phyloP scores from a whole-genome alignment of 2,888 invertebrate species.

The Cephonodes hylas region DNA sequence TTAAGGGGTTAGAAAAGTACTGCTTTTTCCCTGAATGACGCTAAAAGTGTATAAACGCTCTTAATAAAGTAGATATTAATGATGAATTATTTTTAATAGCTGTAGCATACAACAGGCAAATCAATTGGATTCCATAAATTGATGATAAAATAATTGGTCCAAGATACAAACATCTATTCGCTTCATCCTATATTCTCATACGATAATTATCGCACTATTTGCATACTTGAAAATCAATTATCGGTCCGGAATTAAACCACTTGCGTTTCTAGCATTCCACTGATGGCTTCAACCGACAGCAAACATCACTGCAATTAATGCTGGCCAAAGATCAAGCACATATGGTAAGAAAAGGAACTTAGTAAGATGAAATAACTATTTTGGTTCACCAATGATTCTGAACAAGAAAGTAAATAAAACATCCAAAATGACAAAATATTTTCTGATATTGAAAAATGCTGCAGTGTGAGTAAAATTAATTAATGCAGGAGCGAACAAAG shows the following conservation, averaged over 20 bases:
- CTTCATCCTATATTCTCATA: background rate
- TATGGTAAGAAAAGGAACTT: background rate
- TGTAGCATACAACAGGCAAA: no score
- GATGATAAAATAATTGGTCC: no score
- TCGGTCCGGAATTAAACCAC: background rate
- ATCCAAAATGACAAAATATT: background rate
- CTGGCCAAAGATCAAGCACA: background rate
- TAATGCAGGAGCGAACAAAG: background rate
- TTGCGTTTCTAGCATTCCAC: background rate
- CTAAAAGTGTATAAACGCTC: no score
- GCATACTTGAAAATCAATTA: slow-evolving; percentile 19
- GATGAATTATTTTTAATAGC: no score
- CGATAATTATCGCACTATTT: background rate
- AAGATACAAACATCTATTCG: background rate
- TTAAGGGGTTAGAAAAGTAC: no score
- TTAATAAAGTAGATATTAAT: no score
- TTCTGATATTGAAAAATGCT: background rate
- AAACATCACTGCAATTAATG: background rate
- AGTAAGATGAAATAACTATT: background rate
- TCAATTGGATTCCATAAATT: no score
- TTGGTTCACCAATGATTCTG: background rate
- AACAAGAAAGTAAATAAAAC: background rate
- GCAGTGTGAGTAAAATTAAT: background rate
- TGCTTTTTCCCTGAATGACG: no score
- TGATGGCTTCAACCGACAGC: background rate